A percentile compares a stretch with the other conserved stretches of the same genome.
Conservation (phyloP, 2,888 invertebrate genomes). For the Myathropa florea region DNA sequence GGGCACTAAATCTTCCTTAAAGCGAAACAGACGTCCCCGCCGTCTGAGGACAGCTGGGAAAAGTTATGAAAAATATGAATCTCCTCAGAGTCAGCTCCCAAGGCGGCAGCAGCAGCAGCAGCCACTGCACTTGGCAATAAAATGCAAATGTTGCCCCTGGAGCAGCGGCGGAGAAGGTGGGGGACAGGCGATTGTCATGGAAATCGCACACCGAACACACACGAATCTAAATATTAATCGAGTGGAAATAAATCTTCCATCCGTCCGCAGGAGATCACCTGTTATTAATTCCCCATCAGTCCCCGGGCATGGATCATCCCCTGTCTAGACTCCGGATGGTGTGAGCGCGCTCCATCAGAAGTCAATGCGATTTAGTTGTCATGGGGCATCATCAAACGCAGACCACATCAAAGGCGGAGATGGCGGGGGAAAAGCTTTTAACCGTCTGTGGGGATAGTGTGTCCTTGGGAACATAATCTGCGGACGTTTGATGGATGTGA, state of each 20-base stretch:
- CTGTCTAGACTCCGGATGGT: conserved; percentile 52
- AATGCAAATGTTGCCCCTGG: conserved; percentile 59
- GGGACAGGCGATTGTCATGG: conserved; percentile 61
- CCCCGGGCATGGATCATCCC: conserved; percentile 53
- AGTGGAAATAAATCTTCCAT: conserved; percentile 62
- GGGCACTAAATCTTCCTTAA: conserved; percentile 55
- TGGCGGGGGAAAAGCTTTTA: conserved; percentile 67
- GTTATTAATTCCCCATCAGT: conserved; percentile 57
- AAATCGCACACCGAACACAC: conserved; percentile 49
- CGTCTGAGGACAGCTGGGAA: not conserved
- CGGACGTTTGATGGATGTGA: conserved; percentile 46
- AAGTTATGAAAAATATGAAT: conserved; percentile 53
- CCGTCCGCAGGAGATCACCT: conserved; percentile 13
- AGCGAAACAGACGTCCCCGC: not conserved
- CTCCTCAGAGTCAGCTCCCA: not conserved
- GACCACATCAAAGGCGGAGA: conserved; percentile 64
- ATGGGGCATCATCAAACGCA: conserved; percentile 61
- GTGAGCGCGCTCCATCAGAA: conserved; percentile 4
- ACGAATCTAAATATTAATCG: conserved; percentile 59
- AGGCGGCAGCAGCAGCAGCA: too few relatives aligned
- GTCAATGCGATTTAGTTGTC: conserved; percentile 68
- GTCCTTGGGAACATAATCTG: conserved; percentile 7
- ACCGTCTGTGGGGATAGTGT: not conserved
- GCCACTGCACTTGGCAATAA: conserved; percentile 56
- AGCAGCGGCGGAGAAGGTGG: not conserved